phyloP scores from a whole-genome alignment of 2,113 vertebrate genomes.

The Oncorhynchus clarkii region DNA sequence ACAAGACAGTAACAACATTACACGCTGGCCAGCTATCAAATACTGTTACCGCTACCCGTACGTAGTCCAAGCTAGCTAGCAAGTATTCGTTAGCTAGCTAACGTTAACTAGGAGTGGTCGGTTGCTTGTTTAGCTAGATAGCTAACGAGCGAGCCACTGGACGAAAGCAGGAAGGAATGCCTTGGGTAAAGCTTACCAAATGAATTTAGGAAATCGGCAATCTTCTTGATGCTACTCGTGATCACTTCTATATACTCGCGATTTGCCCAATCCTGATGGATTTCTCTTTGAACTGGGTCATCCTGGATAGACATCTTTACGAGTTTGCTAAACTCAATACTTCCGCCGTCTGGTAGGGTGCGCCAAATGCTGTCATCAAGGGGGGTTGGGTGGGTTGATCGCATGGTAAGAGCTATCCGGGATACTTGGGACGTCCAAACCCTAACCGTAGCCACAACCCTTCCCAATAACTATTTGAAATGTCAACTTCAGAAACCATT shows the following conservation, averaged over 20 bases:
- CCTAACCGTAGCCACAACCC: no score
- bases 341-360: not conserved
- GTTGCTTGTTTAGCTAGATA: not conserved
- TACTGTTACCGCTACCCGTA: not conserved
- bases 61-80: not conserved
- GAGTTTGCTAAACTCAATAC: not conserved
- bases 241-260: slow-evolving; percentile 96
- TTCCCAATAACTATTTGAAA: no score
- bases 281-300: slow-evolving; percentile 93
- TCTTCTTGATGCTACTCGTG: slow-evolving; percentile 97
- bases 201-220: slow-evolving; percentile 94
- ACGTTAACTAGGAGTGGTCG: not conserved
- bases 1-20: no score
- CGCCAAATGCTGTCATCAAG: not conserved
- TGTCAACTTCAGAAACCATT: no score
- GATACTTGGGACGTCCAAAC: no score
- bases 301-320: slow-evolving; percentile 87
- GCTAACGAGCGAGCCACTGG: not conserved
- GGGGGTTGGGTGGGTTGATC: no score
- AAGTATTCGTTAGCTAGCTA: no score
- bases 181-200: slow-evolving; percentile 77
- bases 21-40: no score
- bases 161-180: not conserved
- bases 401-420: no score
- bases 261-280: slow-evolving; percentile 97